Evolutionary conservation across 2,113 vertebrate genomes (phyloP).

Genomic region (Cavia aperea): DNA sequence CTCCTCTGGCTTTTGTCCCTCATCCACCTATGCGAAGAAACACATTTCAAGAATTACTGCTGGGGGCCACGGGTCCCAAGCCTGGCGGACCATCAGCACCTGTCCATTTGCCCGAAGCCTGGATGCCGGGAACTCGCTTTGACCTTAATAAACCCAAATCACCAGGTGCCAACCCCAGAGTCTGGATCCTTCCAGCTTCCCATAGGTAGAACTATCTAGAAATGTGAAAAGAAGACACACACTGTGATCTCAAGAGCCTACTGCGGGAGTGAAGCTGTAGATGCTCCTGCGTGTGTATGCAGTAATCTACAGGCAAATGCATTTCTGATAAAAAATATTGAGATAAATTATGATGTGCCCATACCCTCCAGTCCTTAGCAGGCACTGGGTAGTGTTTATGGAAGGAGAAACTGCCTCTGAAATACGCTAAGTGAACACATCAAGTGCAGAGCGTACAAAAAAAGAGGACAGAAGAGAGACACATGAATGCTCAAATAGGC

Average conservation of each 20-base stretch:
- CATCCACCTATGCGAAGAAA: fast-evolving
- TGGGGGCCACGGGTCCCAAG: background rate
- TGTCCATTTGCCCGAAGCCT: background rate
- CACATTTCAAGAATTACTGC: background rate
- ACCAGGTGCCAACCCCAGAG: fast-evolving
- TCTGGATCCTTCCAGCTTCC: background rate
- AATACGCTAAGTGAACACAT: background rate
- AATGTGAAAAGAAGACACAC: fast-evolving
- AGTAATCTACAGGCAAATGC: fast-evolving
- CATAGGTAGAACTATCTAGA: background rate
- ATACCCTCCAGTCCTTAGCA: fast-evolving
- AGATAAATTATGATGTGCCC: background rate
- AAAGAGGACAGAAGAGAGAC: fast-evolving
- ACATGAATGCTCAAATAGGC: fast-evolving
- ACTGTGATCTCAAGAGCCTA: background rate
- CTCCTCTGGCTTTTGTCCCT: background rate
- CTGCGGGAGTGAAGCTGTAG: fast-evolving
- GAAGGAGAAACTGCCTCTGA: background rate
- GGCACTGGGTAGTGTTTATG: fast-evolving
- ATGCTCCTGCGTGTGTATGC: fast-evolving
- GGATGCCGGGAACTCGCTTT: background rate
- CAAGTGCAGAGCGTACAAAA: background rate
- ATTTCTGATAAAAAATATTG: background rate
- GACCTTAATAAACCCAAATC: too few species aligned
- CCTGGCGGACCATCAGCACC: background rate